Evolutionary conservation across 2,888 invertebrate genomes (phyloP).

Genomic region (Magallana nippona): DNA sequence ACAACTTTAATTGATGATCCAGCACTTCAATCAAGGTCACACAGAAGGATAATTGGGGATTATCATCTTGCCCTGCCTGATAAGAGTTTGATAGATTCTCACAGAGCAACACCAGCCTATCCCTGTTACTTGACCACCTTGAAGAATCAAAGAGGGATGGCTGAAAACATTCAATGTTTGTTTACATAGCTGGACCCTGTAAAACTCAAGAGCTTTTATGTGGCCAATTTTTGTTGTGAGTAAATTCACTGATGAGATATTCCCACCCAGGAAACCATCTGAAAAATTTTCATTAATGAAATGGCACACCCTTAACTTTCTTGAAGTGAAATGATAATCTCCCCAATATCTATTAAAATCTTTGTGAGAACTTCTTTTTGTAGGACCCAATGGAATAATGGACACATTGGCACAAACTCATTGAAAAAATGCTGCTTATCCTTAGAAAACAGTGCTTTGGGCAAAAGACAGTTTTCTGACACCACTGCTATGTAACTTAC

Average conservation of each 20-base stretch:
- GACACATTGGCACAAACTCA: background rate
- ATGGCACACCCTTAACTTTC: background rate
- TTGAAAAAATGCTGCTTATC: background rate
- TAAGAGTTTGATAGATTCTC: slow-evolving; percentile 14
- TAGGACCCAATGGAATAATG: no score
- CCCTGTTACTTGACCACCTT: background rate
- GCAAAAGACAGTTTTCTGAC: slow-evolving; percentile 6
- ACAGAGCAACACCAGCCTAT: background rate
- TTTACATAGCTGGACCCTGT: slow-evolving; percentile 18
- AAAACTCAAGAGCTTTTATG: background rate
- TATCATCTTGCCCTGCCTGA: slow-evolving; percentile 9
- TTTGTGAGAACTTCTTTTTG: no score
- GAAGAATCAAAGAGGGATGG: background rate
- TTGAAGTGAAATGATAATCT: background rate
- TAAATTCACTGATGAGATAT: background rate
- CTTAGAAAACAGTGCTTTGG: background rate
- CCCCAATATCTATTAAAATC: no score
- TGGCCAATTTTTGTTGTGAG: slow-evolving; percentile 2
- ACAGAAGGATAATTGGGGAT: slow-evolving; percentile 1
- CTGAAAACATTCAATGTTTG: background rate
- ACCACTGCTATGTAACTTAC: slow-evolving; percentile 15
- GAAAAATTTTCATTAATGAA: background rate
- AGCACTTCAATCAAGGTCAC: slow-evolving; percentile 20
- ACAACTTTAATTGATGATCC: background rate
- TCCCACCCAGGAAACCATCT: slow-evolving; percentile 6